Evolutionary conservation across 2,888 invertebrate genomes (phyloP), one percentile per base, ranked within the genome.

Genomic region (Synanthedon vespiformis): DNA sequence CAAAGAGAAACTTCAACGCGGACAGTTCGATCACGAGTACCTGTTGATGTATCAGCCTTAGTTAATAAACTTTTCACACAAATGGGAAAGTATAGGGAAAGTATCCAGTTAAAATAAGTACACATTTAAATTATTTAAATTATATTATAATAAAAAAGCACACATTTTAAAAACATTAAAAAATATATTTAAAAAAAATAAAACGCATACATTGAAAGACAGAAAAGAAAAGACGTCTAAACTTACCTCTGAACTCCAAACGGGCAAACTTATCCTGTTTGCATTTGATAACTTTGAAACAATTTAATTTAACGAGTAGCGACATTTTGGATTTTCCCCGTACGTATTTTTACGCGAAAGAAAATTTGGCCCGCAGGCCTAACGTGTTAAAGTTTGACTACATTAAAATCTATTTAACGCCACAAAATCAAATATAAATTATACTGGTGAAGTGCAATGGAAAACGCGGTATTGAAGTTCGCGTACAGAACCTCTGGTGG

Each of bases 191-290:
- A 34, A 6, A 34, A 34, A 8, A 10, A 34, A 34, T 8, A 34
- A 10, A 22, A 22, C 5, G 22, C 34, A 2, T 10, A 34, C 34
- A 34, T 34, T 2, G 34, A 34, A 34, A 34, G 34, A 10, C 8
- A 10, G 10, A 8, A 34, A 8, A 10, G 34, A 34, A 16, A 49
- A 16, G 12, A 49, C 34, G 52, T 49, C 52, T 22, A 22, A 22
- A 68, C 91, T 89, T 88, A 95, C 95, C 94, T 88, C 95, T 85
- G 71, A 95, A 95, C 60, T 92, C 92, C 58, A 93, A 81, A 60
- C 91, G 90, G 51, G 90, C 92, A 58, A 89, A 88, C 68, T 92
- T 91, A 61, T 92, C 92, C 11, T 89, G 89, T 70, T 91, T 92
- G 67, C 89, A 89, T 76, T 91, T 92, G 14, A 92, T 83, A 52